A percentile compares a stretch with the other conserved stretches of the same genome.
These are phyloP conservation scores for Brachirus orientalis DNA, from an alignment of 2,113 vertebrate species.

Conservation along the genomic window DNA sequence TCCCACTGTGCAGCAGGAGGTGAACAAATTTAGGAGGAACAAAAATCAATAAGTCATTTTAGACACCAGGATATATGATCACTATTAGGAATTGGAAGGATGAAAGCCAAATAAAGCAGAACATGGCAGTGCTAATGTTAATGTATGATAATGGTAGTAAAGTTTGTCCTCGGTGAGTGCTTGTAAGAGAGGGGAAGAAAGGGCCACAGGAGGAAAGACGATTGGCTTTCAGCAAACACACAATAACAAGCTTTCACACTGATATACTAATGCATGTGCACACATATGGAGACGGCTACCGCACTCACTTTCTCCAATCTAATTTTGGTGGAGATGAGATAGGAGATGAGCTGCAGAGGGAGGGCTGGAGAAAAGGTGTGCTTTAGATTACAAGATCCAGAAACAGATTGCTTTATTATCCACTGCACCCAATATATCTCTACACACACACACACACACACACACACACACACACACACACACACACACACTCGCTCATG, in stretches of 20 bases:
- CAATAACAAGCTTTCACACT: neutral
- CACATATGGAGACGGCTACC: neutral
- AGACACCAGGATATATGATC: constrained; percentile 42
- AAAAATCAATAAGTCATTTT: constrained; percentile 75
- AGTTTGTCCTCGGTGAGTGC: constrained; percentile 25
- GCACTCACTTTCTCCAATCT: constrained; percentile 57
- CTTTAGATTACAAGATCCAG: constrained; percentile 74
- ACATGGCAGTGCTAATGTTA: constrained; percentile 47
- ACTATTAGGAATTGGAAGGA: constrained; percentile 27
- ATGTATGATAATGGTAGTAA: constrained; percentile 54
- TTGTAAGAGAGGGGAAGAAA: constrained; percentile 16
- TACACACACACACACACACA: constrained; percentile 30
- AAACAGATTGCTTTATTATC: constrained; percentile 78
- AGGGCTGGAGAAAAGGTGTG: constrained; percentile 43
- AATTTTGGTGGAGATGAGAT: constrained; percentile 76
- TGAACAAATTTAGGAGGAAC: constrained; percentile 63
- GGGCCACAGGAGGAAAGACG: constrained; percentile 8
- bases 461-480: constrained; percentile 29
- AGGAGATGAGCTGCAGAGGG: constrained; percentile 63
- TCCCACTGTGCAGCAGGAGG: constrained; percentile 42
- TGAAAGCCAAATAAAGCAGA: constrained; percentile 59
- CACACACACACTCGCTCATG: constrained; percentile 25
- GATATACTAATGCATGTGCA: constrained; percentile 2
- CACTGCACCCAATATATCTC: constrained; percentile 60
- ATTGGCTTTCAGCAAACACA: constrained; percentile 5